Evolutionary conservation across 2,113 vertebrate species (phyloP), one percentile per base, ranked within the genome.

Genomic region (Ageneiosus marmoratus): DNA sequence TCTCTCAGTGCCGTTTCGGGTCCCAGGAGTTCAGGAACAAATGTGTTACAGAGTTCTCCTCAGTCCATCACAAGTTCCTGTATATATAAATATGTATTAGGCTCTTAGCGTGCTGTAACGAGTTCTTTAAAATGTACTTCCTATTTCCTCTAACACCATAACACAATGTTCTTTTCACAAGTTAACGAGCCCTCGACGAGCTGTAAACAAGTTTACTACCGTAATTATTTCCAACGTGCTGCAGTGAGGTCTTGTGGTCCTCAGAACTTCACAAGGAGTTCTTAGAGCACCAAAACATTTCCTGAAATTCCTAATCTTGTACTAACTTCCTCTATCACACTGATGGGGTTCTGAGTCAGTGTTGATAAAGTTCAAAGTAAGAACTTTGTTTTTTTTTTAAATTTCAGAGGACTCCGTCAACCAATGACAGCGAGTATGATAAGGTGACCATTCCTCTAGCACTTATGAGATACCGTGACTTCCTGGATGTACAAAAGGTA

Each of bases 401-500:
- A 84, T 90, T 92, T 87, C 84, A 99, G 97, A 70, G 85, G 85
- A 82, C 84, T 84, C 94, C 95, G 48, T 89, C 90, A 77, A 93
- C 92, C 75, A 98, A 97, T 88, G 90, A 90, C 78, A 95, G 95
- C 0, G 93, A 92, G 81, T 94, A 93, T 86, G 77, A 87, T 74
- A 93, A 95, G 84, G 82, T 97, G 67, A 93, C 91, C 29, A 95
- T 99, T 90, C 93, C 95, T 58, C 46, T 99, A 91, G 96, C 93
- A 32, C 94, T 98, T 87, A 92, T 98, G 91, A 95, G 90, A 87
- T 89, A 94, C 32, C 90, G 32, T 86, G 97, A 98, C 86, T 86
- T 97, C 62, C 65, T 93, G 86, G 94, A 96, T 83, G 95, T 95
- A 86, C 89, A 93, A 37, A 83, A 94, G 95, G 98, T 99, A 92